Evolutionary conservation across 1,140 invertebrate species (phyloP).

Genomic region (Streblospio benedicti): DNA sequence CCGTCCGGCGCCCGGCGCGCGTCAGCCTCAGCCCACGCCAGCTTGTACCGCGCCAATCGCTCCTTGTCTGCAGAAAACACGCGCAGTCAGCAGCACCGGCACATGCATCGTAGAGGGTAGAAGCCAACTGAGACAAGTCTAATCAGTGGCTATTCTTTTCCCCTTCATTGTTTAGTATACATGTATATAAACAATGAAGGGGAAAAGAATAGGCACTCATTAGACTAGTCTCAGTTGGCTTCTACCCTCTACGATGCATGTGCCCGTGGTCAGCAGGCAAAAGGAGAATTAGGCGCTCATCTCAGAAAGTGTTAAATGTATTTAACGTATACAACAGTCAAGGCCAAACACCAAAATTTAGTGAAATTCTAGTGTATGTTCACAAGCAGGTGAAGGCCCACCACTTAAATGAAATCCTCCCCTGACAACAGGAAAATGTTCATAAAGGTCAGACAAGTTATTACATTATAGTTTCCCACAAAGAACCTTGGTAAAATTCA

Average conservation of each 20-base stretch:
- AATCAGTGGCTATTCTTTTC: neutral
- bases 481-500: neutral
- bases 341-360: too few species aligned
- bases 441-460: too few species aligned
- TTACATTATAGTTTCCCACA: too few species aligned
- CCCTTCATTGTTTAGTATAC: neutral
- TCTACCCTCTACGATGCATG: neutral
- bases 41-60: conserved; percentile 66
- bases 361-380: too few species aligned
- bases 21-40: conserved; percentile 70
- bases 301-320: too few species aligned
- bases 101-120: neutral
- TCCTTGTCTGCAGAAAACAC: conserved; percentile 45
- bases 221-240: neutral
- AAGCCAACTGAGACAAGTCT: neutral
- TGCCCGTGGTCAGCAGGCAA: too few species aligned
- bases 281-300: too few species aligned
- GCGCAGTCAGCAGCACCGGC: conserved; percentile 3
- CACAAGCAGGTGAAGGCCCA: too few species aligned
- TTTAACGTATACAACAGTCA: too few species aligned
- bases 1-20: conserved; percentile 56
- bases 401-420: too few species aligned
- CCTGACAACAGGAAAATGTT: too few species aligned
- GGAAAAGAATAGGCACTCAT: neutral
- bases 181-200: neutral